Conservation (phyloP, 2,888 invertebrate species). For the Stictocephala bisonia region DNA sequence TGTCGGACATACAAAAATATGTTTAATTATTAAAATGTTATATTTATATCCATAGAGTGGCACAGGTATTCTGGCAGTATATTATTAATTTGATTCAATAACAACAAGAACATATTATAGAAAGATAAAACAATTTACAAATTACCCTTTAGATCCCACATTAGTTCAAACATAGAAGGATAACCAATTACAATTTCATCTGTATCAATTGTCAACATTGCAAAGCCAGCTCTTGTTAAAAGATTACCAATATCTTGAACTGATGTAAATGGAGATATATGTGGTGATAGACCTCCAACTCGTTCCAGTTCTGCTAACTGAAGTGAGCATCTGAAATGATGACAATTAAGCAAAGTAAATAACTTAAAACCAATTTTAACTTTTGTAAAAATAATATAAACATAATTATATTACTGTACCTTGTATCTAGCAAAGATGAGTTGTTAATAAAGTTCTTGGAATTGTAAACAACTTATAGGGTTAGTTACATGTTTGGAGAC, state of each 20-base stretch:
- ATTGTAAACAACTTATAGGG: too few species aligned
- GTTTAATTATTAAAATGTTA: background rate
- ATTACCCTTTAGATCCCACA: constrained; percentile 88
- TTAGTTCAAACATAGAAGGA: constrained; percentile 92
- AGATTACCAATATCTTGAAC: constrained; percentile 89
- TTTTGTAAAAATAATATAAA: background rate
- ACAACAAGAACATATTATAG: too few species aligned
- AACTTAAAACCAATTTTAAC: constrained; percentile 1
- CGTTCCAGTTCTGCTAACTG: constrained; percentile 95
- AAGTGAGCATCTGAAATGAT: constrained; percentile 81
- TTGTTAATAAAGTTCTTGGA: too few species aligned
- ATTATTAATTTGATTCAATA: too few species aligned
- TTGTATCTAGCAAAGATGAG: too few species aligned
- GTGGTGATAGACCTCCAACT: constrained; percentile 88
- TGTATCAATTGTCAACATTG: constrained; percentile 92
- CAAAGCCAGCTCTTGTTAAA: constrained; percentile 86
- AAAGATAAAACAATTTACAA: background rate
- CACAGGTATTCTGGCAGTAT: too few species aligned
- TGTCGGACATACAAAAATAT: too few species aligned
- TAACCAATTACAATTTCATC: constrained; percentile 92
- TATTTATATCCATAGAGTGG: too few species aligned
- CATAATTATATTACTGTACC: too few species aligned
- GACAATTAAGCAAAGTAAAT: constrained; percentile 40
- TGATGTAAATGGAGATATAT: constrained; percentile 92
- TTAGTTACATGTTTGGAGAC: too few species aligned